Evolutionary conservation across 2,888 invertebrate species (phyloP), one percentile per base, ranked within the genome.

Genomic region (Melinaea menophilus): DNA sequence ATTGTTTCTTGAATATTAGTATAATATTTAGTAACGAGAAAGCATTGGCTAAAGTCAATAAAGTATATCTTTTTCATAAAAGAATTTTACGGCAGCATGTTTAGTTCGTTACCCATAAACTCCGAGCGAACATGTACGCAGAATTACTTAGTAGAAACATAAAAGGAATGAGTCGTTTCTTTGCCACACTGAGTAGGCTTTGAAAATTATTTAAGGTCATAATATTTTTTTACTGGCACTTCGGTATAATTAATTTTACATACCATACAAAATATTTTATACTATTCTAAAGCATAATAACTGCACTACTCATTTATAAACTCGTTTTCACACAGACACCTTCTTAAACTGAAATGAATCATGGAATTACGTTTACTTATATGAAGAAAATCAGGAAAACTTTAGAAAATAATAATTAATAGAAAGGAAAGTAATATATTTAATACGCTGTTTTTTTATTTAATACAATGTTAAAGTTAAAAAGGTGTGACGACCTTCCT

Each of bases 61-160:
- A 51, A 51, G 31, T 51, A 51, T 62, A 45, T 57, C 48, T 51
- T 41, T 5, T 62, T 56, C 58, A 64, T 64, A 61, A 58, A 58
- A 58, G 55, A 61, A 61, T 61, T 61, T 64, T 64, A 64, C 58
- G 64, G 56, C 3, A 55, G 45, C 22, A 58, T 61, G 58, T 57
- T 64, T 64, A 64, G 64, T 64, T 64, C 31, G 51, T 51, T 31
- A 51, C 31, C 31, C 51, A 31, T 51, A 51, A 51, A 51, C n/a
- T 51, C 31, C 9, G 31, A n/a, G 51, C 51, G 51, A 64, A 64
- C 63, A 55, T 58, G 51, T 58, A 61, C 61, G 55, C 61, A 55
- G 55, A 64, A 58, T 64, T 57, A 63, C 60, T 57, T 58, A 37
- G 55, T 55, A 41, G 47, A 58, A 54, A 46, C 48, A 55, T 64